These are phyloP conservation scores for Caenorhabditis sp. DNA, from an alignment of 2,888 invertebrate genomes.

Conservation along the genomic window DNA sequence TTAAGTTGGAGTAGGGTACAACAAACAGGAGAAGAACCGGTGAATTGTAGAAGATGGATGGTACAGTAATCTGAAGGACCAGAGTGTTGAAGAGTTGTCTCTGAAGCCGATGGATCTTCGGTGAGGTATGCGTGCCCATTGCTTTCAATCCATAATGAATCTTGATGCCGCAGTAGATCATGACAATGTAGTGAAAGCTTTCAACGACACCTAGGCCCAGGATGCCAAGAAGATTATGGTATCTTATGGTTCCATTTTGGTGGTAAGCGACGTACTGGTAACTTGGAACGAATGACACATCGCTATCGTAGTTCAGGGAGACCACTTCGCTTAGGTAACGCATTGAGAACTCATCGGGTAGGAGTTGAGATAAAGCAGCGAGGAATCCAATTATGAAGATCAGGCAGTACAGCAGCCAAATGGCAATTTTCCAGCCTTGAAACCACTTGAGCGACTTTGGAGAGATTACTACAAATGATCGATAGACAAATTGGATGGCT, in stretches of 20 bases:
- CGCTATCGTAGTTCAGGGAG: not conserved
- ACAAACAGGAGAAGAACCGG: not conserved
- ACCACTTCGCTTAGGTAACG: not conserved
- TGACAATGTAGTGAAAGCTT: not conserved
- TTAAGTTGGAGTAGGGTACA: not conserved
- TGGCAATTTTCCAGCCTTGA: not conserved
- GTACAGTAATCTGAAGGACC: not conserved
- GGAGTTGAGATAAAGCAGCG: not conserved
- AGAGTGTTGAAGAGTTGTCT: not conserved
- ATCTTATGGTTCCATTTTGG: no score
- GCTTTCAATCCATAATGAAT: not conserved
- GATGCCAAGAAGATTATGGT: no score
- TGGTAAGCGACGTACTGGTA: not conserved
- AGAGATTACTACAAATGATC: not conserved
- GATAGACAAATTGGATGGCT: constrained; percentile 5
- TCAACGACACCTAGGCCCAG: no score
- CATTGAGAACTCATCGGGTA: not conserved
- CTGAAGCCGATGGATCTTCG: not conserved
- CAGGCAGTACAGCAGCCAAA: not conserved
- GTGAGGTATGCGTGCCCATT: not conserved
- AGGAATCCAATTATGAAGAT: not conserved
- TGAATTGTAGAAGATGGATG: not conserved
- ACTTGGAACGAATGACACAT: not conserved
- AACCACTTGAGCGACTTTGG: not conserved
- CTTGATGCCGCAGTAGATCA: not conserved